Conservation (phyloP, 37 sponge, comb jelly and placozoan genomes). For the Haliclona indistincta region DNA sequence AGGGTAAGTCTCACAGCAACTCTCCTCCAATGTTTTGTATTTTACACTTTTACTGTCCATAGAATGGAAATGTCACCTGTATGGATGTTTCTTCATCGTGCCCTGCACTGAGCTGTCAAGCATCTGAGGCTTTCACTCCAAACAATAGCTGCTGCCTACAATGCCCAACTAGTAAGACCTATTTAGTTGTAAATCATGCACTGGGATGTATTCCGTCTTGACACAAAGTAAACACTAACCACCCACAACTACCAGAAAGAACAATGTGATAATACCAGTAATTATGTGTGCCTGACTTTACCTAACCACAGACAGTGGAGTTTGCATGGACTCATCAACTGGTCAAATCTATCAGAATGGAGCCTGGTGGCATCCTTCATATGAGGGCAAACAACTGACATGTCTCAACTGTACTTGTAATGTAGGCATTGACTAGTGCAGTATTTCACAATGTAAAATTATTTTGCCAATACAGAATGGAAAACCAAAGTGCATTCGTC, state of each 20-base stretch:
- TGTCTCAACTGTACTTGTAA: conserved; percentile 55
- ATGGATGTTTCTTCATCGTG: conserved; percentile 15
- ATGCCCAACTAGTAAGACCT: conserved; percentile 25
- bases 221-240: too few relatives aligned
- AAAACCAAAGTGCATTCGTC: background rate
- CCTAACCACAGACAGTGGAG: too few relatives aligned
- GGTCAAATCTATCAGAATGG: too few relatives aligned
- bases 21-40: background rate
- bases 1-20: too few relatives aligned
- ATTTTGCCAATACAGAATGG: conserved; percentile 1
- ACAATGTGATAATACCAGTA: too few relatives aligned
- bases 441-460: background rate
- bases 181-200: too few relatives aligned
- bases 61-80: conserved; percentile 40
- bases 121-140: background rate
- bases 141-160: conserved; percentile 30
- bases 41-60: background rate
- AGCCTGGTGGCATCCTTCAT: too few relatives aligned
- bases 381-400: conserved; percentile 5
- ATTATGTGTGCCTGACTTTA: too few relatives aligned
- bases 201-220: too few relatives aligned
- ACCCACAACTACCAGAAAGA: too few relatives aligned
- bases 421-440: background rate
- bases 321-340: too few relatives aligned
- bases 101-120: conserved; percentile 29